Percentiles rank a stretch among this genome's conserved stretches.
Evolutionary conservation across 1,140 invertebrate genomes (phyloP).

Genomic region (Acromyrmex charruanus): DNA sequence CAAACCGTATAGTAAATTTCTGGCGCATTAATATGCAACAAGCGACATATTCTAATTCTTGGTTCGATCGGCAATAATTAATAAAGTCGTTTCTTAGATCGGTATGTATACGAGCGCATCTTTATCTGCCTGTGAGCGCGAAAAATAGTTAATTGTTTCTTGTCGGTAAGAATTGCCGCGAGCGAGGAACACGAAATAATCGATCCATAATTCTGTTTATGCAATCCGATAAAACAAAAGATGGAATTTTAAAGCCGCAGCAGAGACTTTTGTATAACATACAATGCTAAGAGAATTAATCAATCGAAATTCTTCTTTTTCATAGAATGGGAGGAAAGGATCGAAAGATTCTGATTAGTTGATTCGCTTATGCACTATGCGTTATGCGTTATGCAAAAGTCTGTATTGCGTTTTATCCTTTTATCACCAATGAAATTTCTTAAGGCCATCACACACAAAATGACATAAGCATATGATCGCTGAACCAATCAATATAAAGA

Average conservation of each 20-base stretch:
- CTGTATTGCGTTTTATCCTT: too few relatives aligned
- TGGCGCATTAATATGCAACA: conserved; percentile 57
- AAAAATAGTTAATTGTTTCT: not conserved
- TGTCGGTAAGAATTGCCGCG: not conserved
- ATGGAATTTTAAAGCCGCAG: not conserved
- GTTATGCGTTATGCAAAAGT: too few relatives aligned
- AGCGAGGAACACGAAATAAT: not conserved
- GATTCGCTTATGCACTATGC: too few relatives aligned
- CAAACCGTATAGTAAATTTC: conserved; percentile 9
- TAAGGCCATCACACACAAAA: too few relatives aligned
- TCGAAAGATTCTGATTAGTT: too few relatives aligned
- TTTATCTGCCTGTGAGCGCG: not conserved
- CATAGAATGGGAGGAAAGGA: too few relatives aligned
- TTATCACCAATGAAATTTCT: conserved; percentile 8
- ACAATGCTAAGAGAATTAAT: too few relatives aligned
- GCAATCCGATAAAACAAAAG: not conserved
- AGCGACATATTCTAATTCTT: conserved; percentile 45
- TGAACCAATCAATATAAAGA: too few relatives aligned
- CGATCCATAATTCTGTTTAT: not conserved
- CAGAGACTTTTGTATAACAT: too few relatives aligned
- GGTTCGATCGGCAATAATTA: conserved; percentile 60
- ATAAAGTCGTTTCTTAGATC: conserved; percentile 53
- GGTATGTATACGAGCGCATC: conserved; percentile 1
- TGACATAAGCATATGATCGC: too few relatives aligned
- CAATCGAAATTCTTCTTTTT: too few relatives aligned